Base-by-base conservation (phyloP, 2,888 invertebrate species). In the Octodonta nipae region DNA sequence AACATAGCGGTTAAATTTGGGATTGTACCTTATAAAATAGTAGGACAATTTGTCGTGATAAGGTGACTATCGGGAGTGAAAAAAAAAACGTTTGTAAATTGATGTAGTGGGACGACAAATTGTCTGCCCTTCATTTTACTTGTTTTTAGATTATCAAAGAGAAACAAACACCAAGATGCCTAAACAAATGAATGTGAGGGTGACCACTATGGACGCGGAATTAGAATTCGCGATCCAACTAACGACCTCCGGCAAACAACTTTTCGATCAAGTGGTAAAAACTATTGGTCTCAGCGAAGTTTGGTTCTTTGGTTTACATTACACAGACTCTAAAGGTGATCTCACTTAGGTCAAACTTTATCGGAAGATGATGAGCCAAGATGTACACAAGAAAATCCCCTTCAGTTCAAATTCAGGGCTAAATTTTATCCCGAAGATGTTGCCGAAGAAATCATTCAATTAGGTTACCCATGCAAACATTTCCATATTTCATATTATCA, bases 121-220 rank as follows among this genome's bases (percentile, higher is more conserved):
- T n/a, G n/a, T n/a, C n/a, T n/a, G n/a, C n/a, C n/a, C n/a, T n/a
- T n/a, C n/a, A n/a, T n/a, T n/a, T n/a, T n/a, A n/a, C n/a, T n/a
- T n/a, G n/a, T n/a, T n/a, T n/a, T n/a, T n/a, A n/a, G n/a, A n/a
- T n/a, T n/a, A n/a, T n/a, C n/a, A n/a, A n/a, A n/a, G n/a, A n/a
- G n/a, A n/a, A n/a, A n/a, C n/a, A n/a, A n/a, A n/a, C n/a, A n/a
- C n/a, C n/a, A n/a, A n/a, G n/a, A n/a, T n/a, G n/a, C n/a, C n/a
- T n/a, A n/a, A 54, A 80, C 66, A 89, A 88, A 87, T 96, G 77
- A 96, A 96, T 77, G 96, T 98, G 63, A 86, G 96, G 68, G 98
- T 98, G 73, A 95, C 92, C 66, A 96, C 96, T 63, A 96, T 98
- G 95, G 98, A 99, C 75, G 96, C 98, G 67, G 98, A 98, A 76